Evolutionary conservation across 2,797 vertebrate genomes (phyloP).

Genomic region (Sternarchorhynchus goeldii): DNA sequence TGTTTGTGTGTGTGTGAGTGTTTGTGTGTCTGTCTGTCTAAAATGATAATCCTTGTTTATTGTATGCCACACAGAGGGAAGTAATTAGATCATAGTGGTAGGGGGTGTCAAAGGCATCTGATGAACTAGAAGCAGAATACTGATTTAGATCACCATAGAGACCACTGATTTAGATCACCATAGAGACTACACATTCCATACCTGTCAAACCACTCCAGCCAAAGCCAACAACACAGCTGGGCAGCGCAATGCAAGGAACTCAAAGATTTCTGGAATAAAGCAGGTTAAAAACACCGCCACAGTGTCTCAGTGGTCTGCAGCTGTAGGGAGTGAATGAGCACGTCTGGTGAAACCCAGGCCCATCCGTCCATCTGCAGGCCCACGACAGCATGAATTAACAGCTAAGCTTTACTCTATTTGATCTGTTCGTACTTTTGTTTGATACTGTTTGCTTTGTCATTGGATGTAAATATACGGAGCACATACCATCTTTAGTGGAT

Average conservation of each 20-base stretch:
- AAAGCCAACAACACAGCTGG: no score
- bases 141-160: not conserved
- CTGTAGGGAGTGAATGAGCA: not conserved
- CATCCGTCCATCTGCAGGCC: no score
- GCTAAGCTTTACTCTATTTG: no score
- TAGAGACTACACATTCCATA: slow-evolving; percentile 1
- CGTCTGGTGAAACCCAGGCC: no score
- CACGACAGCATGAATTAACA: no score
- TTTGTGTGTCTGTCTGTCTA: not conserved
- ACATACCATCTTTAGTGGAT: no score
- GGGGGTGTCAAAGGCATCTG: not conserved
- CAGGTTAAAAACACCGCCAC: not conserved
- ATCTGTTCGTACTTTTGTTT: no score
- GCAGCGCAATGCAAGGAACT: not conserved
- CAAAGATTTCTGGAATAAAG: not conserved
- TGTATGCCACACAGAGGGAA: slow-evolving; percentile 24
- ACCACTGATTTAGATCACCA: not conserved
- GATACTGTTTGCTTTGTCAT: no score
- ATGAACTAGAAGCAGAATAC: not conserved
- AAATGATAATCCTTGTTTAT: slow-evolving; percentile 9
- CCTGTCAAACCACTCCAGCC: not conserved
- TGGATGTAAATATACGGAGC: no score
- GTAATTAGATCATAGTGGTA: slow-evolving; percentile 37
- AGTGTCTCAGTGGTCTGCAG: not conserved
- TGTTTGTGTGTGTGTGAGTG: slow-evolving; percentile 17